These are phyloP conservation scores for Rhagoletis pomonella DNA, from an alignment of 1,140 invertebrate species.

Conservation along the genomic window DNA sequence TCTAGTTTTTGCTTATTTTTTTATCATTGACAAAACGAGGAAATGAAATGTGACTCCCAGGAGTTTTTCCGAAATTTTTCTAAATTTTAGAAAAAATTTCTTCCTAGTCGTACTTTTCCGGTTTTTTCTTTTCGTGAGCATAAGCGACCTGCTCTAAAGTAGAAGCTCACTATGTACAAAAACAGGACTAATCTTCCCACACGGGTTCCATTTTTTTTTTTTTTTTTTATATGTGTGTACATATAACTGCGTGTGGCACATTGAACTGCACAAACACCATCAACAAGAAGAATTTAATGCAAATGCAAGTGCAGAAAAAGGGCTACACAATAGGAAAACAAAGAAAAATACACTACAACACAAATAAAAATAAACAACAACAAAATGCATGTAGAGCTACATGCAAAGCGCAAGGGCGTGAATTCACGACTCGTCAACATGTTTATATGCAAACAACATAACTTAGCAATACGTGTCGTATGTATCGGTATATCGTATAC, in stretches of 20 bases:
- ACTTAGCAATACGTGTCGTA: not conserved
- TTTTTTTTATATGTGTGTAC: too few relatives aligned
- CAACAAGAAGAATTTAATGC: constrained; percentile 7
- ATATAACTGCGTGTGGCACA: not conserved
- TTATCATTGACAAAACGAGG: too few relatives aligned
- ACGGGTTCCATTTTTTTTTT: too few relatives aligned
- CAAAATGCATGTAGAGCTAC: not conserved
- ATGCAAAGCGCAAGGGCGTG: not conserved
- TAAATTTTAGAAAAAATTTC: too few relatives aligned
- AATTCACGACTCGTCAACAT: constrained; percentile 1
- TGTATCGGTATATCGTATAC: not conserved
- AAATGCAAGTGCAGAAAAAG: constrained; percentile 3
- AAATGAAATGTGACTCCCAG: too few relatives aligned
- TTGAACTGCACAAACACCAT: not conserved
- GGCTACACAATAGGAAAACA: not conserved
- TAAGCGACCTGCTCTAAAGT: too few relatives aligned
- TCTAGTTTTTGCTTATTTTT: too few relatives aligned
- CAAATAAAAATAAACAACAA: not conserved
- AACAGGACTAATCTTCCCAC: too few relatives aligned
- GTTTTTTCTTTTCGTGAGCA: too few relatives aligned
- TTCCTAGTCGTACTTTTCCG: too few relatives aligned
- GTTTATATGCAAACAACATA: constrained; percentile 18
- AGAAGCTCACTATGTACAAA: too few relatives aligned
- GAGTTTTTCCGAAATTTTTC: too few relatives aligned
- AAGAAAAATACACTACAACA: not conserved